phyloP scores from a whole-genome alignment of 2,888 invertebrate species.

The Pristionchus exspectatus region DNA sequence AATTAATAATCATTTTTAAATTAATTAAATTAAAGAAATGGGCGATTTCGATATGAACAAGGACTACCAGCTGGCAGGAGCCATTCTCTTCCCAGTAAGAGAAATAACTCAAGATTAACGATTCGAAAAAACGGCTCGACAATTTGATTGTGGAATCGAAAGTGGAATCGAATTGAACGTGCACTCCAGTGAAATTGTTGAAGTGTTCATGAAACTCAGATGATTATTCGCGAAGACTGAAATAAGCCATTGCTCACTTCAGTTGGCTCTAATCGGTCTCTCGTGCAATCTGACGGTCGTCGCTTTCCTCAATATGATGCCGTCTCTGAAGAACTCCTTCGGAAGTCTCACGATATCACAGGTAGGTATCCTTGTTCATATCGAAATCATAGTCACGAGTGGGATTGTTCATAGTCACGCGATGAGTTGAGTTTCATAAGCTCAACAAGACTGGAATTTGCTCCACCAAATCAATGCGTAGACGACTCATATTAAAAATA shows the following conservation, averaged over 20 bases:
- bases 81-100: constrained; percentile 10
- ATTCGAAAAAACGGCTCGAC: no score
- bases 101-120: background rate
- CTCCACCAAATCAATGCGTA: background rate
- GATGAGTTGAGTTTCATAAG: no score
- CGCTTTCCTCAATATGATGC: constrained; percentile 58
- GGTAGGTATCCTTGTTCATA: no score
- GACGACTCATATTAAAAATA: background rate
- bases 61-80: background rate
- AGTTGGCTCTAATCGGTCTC: constrained; percentile 62
- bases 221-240: background rate
- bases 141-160: no score
- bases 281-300: constrained; percentile 61
- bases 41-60: constrained; percentile 33
- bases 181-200: background rate
- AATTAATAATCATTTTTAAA: background rate
- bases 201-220: background rate
- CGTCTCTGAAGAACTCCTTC: constrained; percentile 63
- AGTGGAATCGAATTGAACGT: background rate
- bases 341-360: constrained; percentile 62
- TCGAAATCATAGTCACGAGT: no score
- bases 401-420: no score
- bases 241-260: background rate
- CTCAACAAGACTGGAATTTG: no score
- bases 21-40: background rate